A percentile compares a stretch with the other conserved stretches of the same genome.
These are phyloP conservation scores for Apolygus lucorum DNA, from an alignment of 1,140 invertebrate species.

Conservation along the genomic window DNA sequence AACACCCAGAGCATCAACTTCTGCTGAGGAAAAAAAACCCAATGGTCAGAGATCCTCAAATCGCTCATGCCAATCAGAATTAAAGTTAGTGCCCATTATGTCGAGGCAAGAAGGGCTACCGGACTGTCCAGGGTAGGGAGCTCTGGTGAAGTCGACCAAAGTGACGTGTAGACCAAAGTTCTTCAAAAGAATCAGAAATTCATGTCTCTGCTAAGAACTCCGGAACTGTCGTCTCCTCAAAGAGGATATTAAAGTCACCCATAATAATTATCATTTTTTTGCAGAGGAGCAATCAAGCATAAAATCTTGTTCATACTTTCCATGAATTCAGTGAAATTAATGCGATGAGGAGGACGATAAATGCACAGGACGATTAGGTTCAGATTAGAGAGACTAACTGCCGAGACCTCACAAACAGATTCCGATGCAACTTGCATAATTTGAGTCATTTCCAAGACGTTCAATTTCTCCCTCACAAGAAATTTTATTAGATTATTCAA, in stretches of 20 bases:
- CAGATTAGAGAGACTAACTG: background rate
- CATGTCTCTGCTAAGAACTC: background rate
- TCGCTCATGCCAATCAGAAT: background rate
- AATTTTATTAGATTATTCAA: no score
- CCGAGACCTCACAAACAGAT: background rate
- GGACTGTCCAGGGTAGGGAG: background rate
- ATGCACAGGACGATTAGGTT: background rate
- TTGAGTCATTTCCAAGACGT: no score
- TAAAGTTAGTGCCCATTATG: background rate
- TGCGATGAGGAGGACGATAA: background rate
- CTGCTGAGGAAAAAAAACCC: no score
- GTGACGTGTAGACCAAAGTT: background rate
- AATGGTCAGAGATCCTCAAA: no score
- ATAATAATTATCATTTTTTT: background rate
- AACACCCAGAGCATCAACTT: no score
- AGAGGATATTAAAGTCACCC: background rate
- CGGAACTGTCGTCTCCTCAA: background rate
- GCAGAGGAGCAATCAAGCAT: background rate
- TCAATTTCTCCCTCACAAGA: no score
- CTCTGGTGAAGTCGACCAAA: background rate
- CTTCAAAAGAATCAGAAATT: background rate
- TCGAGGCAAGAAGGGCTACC: background rate
- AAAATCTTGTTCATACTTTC: background rate
- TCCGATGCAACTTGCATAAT: no score
- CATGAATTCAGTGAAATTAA: background rate